Base-by-base conservation (phyloP, 1,140 invertebrate species). In the Hydropsyche tenuis region DNA sequence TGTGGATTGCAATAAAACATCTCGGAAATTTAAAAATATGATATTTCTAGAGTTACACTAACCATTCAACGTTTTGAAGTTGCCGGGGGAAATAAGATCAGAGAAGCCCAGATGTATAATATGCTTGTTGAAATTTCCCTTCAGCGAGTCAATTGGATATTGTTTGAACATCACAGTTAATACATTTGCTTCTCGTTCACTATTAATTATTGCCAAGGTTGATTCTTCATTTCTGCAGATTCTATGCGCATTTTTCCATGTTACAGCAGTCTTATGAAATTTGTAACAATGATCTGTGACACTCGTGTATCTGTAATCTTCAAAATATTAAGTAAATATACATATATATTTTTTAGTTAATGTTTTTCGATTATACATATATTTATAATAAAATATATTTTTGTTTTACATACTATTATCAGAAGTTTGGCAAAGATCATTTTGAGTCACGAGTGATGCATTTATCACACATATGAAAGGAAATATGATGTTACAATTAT, bases 131-230 rank as follows among this genome's bases (percentile, higher is more conserved):
- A 77, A 79, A 6, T 74, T 73, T 5, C 79, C 79, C 25, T 72
- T 0, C 22, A 80, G 68, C 0, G 25, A 48, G 9, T 43, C 23
- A 1, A 51, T 73, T 2, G 77, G 79, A 53, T 78, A 69, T 60
- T 64, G 70, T 22, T 16, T 25, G 22, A 74, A 62, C 63, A 72
- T 16, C 14, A 72, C 45, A 18, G 18, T 64, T 43, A 76, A 62
- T 23, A 77, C 45, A 6, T 70, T 45, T n/a, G 65, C 63, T 46
- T 80, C 79, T 14, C 27, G 23, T 16, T 73, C 62, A 11, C 73
- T 76, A 66, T 80, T 79, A 16, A 79, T 46, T 30, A 81, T 77
- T 16, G 78, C 78, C n/a, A 82, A 73, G 27, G 79, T 60, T 1
- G 75, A 77, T 0, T 78, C 75, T 69, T 82, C 81, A 1, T 72